Evolutionary conservation across 2,797 vertebrate species (phyloP), one percentile per base, ranked within the genome.

Genomic region (Sebastes melanostomus): DNA sequence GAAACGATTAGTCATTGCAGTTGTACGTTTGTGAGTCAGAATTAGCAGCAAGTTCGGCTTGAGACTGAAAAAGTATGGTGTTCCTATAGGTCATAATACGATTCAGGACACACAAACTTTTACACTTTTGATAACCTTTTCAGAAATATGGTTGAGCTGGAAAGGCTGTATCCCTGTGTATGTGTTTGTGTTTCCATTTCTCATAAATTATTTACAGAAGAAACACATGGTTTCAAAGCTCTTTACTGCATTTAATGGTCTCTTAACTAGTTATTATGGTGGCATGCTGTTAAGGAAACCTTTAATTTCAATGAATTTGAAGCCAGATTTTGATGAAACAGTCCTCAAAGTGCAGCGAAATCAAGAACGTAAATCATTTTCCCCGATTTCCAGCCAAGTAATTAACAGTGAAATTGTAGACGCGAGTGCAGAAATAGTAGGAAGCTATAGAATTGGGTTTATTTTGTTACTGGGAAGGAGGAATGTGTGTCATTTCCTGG

Each of bases 401-500:
- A 83, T 78, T 67, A 66, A 68, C 27, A 29, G 7, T 56, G 14
- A 54, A 24, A 73, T 82, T 77, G 65, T 60, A 30, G 10, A 68
- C 50, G 22, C 55, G 29, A 38, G 66, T 56, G 50, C n/a, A 76
- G 46, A 70, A 84, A 59, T 16, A 56, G 58, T 74, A 77, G 72
- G 82, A 86, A 83, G 77, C 63, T 56, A 46, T 59, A 50, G 46
- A 80, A 83, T 81, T 54, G 58, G 79, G 81, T 88, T 93, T 92
- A 91, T 93, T 95, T 89, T 94, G 88, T 92, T 86, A 90, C 88
- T 90, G 81, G 86, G 76, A 86, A 93, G 81, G 88, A 92, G 88
- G 90, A 94, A 96, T 95, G 91, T 78, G 78, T 94, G 90, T 92
- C 75, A 95, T 94, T 96, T 96, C 93, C 94, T 94, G 91, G 86